Evolutionary conservation across 2,888 invertebrate genomes (phyloP), one percentile per base, ranked within the genome.

Genomic region (Leistus spinibarbis): DNA sequence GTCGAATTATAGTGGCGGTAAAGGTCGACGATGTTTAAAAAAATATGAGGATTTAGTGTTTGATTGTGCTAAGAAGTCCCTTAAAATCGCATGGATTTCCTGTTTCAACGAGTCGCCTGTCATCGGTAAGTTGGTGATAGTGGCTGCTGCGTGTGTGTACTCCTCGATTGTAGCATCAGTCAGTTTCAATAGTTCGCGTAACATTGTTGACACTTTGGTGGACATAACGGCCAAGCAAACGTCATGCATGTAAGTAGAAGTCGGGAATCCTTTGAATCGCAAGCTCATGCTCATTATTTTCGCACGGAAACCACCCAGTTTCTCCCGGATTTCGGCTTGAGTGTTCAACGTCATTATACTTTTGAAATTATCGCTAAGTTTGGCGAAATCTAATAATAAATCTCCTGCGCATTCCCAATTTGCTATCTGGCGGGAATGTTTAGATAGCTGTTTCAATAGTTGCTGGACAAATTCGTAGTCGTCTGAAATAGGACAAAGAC

Each of bases 151-250:
- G 16, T 73, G 67, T n/a, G 64, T 67, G 22, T 67, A 62, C 4
- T 57, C 24, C 20, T 73, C 66, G 53, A 57, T 60, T 20, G 40
- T 73, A 10, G 66, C 60, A 62, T 62, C 65, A 13, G 67, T 67
- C n/a, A 73, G 27, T 17, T 66, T 73, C 16, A 73, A 40, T 62
- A 73, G 62, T 62, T 73, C 67, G 19, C 73, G 57, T 63, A 75
- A n/a, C 75, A 75, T 75, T 2, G 63, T 69, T 16, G 69, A 62
- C 23, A 75, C 64, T 75, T 69, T 68, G 4, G 68, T 54, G 20
- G 75, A 75, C 75, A 75, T 75, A 19, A 69, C 75, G 20, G 68
- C 69, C 27, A 75, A 56, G 27, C 75, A 75, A 54, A 75, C 69
- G 69, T 75, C 64, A 56, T 75, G 75, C n/a, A 75, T 24, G 17